Evolutionary conservation across 2,888 invertebrate genomes (phyloP).

Genomic region (Lasioglossum villosulum): DNA sequence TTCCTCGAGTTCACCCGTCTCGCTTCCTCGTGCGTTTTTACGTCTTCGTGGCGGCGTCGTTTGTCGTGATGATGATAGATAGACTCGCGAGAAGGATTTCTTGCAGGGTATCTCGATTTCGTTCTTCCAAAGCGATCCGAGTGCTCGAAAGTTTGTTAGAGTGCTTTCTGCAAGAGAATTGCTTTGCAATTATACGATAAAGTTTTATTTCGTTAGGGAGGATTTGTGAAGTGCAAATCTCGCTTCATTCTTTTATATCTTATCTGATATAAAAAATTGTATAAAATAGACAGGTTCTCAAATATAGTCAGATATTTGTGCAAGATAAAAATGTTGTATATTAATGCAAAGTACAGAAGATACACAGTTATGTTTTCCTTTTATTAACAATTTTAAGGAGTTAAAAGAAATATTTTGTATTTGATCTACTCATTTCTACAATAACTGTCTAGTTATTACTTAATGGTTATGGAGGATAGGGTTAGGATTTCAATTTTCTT

Average conservation of each 20-base stretch:
- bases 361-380: too few species aligned
- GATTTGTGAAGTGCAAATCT: neutral
- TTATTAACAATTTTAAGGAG: too few species aligned
- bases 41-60: conserved; percentile 2
- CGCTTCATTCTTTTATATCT: neutral
- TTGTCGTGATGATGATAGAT: neutral
- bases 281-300: too few species aligned
- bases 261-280: neutral
- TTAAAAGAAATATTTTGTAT: too few species aligned
- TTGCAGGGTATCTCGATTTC: neutral
- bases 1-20: conserved; percentile 17
- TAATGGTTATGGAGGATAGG: too few species aligned
- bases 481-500: too few species aligned
- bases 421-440: too few species aligned
- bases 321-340: too few species aligned
- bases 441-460: too few species aligned
- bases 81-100: neutral
- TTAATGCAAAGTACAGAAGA: too few species aligned
- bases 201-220: neutral
- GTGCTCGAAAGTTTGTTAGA: neutral
- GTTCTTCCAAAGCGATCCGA: neutral
- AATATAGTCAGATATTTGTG: neutral
- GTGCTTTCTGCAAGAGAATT: neutral
- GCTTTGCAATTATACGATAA: neutral
- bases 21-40: neutral